Percentiles rank a stretch among this genome's conserved stretches.
Evolutionary conservation across 2,113 vertebrate genomes (phyloP).

Genomic region (Thamnaconus septentrionalis): DNA sequence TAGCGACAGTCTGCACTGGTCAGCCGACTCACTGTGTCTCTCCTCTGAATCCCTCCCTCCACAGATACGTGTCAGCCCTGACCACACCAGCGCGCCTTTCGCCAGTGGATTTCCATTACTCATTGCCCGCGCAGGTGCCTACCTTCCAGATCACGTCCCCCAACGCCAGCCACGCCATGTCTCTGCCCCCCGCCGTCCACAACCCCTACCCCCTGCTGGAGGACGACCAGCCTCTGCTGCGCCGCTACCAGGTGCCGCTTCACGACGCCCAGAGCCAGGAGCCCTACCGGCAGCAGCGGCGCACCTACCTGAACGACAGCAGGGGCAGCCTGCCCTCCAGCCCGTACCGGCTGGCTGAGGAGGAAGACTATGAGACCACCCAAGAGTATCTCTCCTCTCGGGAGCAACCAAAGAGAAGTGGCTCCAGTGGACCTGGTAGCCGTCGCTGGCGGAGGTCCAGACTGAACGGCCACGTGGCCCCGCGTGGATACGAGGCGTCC

Average conservation of each 20-base stretch:
- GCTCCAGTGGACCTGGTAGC: slow-evolving; percentile 76
- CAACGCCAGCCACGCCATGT: slow-evolving; percentile 90
- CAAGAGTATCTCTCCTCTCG: slow-evolving; percentile 92
- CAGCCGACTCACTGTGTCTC: neutral
- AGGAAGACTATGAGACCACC: slow-evolving; percentile 96
- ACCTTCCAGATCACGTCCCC: slow-evolving; percentile 97
- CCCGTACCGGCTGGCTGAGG: slow-evolving; percentile 89
- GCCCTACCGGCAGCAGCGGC: slow-evolving; percentile 89
- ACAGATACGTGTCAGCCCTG: slow-evolving; percentile 95
- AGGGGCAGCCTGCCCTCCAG: slow-evolving; percentile 93
- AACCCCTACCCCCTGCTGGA: slow-evolving; percentile 83
- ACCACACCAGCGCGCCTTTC: slow-evolving; percentile 96
- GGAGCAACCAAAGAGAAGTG: slow-evolving; percentile 85
- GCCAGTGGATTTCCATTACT: slow-evolving; percentile 95
- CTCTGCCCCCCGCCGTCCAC: slow-evolving; percentile 89
- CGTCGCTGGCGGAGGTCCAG: slow-evolving; percentile 90
- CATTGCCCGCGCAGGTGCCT: slow-evolving; percentile 91
- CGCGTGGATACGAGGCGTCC: slow-evolving; percentile 84
- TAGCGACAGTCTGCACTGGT: no score
- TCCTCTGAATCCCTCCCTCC: slow-evolving; percentile 24
- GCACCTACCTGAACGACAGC: slow-evolving; percentile 90
- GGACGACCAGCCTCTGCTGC: slow-evolving; percentile 90
- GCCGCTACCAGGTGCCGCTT: slow-evolving; percentile 85
- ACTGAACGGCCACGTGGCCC: slow-evolving; percentile 91
- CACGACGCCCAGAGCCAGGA: slow-evolving; percentile 88